These are phyloP conservation scores for Caenorhabditis virilis DNA, from an alignment of 2,888 invertebrate genomes.

Conservation along the genomic window DNA sequence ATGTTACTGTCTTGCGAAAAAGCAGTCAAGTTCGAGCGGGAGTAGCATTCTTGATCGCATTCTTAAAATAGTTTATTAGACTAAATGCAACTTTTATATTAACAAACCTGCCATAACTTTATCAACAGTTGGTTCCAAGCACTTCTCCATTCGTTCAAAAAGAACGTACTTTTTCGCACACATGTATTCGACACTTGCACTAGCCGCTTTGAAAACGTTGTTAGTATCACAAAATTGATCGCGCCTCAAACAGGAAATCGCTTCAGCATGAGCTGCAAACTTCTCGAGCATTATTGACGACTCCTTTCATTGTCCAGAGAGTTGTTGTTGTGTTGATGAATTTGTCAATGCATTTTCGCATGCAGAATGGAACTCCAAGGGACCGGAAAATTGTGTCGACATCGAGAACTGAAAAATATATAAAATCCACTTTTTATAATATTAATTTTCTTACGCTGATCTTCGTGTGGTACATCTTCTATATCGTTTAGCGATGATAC, in stretches of 20 bases:
- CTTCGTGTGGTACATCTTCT: slow-evolving; percentile 14
- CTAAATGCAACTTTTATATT: background rate
- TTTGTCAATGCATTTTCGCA: slow-evolving; percentile 45
- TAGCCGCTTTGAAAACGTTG: slow-evolving; percentile 33
- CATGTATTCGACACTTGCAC: slow-evolving; percentile 38
- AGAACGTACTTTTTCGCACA: slow-evolving; percentile 35
- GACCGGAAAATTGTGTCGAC: slow-evolving; percentile 46
- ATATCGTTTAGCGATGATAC: slow-evolving; percentile 8
- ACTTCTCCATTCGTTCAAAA: slow-evolving; percentile 33
- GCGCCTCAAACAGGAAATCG: slow-evolving; percentile 26
- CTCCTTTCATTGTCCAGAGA: slow-evolving; percentile 42
- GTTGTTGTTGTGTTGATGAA: slow-evolving; percentile 39
- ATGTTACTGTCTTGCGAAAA: slow-evolving; percentile 33
- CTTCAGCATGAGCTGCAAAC: slow-evolving; percentile 41
- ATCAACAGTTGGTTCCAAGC: slow-evolving; percentile 31
- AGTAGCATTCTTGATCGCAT: slow-evolving; percentile 38
- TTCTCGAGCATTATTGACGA: slow-evolving; percentile 28
- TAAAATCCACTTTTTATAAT: background rate
- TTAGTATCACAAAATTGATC: slow-evolving; percentile 38
- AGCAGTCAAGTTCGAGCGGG: slow-evolving; percentile 33
- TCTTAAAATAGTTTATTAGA: slow-evolving; percentile 12
- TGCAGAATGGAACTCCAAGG: slow-evolving; percentile 40
- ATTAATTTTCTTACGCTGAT: slow-evolving; percentile 6
- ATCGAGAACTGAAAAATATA: slow-evolving; percentile 28
- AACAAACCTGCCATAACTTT: slow-evolving; percentile 28